Evolutionary conservation across 1,140 invertebrate species (phyloP), one percentile per base, ranked within the genome.

Genomic region (Drosophila rhopaloa): DNA sequence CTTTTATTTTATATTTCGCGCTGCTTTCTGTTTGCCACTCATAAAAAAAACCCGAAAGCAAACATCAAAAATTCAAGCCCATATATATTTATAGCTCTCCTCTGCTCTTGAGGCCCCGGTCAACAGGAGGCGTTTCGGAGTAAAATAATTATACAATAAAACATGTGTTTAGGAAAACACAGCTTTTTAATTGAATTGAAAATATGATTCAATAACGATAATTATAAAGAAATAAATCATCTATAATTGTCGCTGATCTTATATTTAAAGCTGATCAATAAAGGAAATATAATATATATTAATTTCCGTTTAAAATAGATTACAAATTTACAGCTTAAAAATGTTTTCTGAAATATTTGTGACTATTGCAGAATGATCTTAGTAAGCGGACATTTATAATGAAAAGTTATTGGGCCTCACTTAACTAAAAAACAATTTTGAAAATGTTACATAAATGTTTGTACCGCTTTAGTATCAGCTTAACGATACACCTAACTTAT

Each of bases 11-110:
- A 32, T 41, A 43, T 51, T 50, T 51, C 27, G n/a, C n/a, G 19
- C 37, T 63, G 59, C 44, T 51, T 67, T 43, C 41, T 60, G 61
- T 61, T 60, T 46, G 61, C 19, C 24, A 19, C 41, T 14, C 61
- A 65, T 61, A 65, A 65, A 65, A 65, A 65, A 65, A 60, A 61
- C 16, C 2, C 37, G 24, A 27, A 56, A 14, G 19, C 40, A 55
- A 29, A 29, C 32, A 60, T 51, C 8, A 27, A 8, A 37, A 60
- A 14, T 27, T 29, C 13, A 24, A 40, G 40, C 40, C 55, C 37
- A 40, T 55, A 35, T 63, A 43, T 61, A 55, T 63, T 46, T 46
- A 32, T 55, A 44, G 50, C 53, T 9, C 24, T 24, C 24, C 24
- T 24, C 13, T 35, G 9, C 4, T 19, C 40, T 16, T 50, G n/a